Evolutionary conservation across 2,113 vertebrate species (phyloP), one percentile per base, ranked within the genome.

Genomic region (Chloebia gouldiae): DNA sequence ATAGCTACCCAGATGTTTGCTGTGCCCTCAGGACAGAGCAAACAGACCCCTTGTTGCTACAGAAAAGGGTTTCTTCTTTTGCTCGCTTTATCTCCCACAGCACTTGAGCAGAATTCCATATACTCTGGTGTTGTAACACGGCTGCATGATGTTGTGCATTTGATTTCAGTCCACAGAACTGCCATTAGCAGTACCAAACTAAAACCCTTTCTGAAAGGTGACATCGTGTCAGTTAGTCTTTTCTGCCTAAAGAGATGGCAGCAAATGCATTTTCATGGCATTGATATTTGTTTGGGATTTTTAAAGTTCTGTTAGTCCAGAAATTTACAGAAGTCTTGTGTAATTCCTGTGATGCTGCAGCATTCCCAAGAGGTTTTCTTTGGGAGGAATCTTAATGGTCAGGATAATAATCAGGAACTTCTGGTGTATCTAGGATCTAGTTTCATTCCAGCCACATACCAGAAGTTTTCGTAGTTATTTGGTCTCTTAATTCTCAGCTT

Each of bases 71-170:
- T 79, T 63, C 49, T 70, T 81, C 51, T 66, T 57, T 53, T 66
- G 50, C 24, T 80, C 0, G 0, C 66, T 88, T 78, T 37, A 19
- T 81, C 35, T 93, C 51, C n/a, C 19, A 9, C 28, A 81, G 56
- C 39, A 30, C 16, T 66, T 57, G 25, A 19, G 27, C 69, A 75
- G 61, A 82, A 66, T 66, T 80, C 40, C 14, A 44, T 44, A 5
- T 7, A 6, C 33, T 25, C 25, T 63, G 61, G 27, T 0, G 0
- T 6, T 73, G 21, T 44, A 50, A 33, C 64, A 21, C 5, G 27
- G 63, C 17, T 66, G 45, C 33, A 20, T 17, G 73, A 68, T 50
- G 28, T 21, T 78, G 9, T 51, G 42, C 51, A 42, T 59, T 81
- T 75, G 10, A 59, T 66, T 87, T 88, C 63, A 49, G 45, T 27